Evolutionary conservation across 2,888 invertebrate genomes (phyloP).

Genomic region (Nomada fucata): DNA sequence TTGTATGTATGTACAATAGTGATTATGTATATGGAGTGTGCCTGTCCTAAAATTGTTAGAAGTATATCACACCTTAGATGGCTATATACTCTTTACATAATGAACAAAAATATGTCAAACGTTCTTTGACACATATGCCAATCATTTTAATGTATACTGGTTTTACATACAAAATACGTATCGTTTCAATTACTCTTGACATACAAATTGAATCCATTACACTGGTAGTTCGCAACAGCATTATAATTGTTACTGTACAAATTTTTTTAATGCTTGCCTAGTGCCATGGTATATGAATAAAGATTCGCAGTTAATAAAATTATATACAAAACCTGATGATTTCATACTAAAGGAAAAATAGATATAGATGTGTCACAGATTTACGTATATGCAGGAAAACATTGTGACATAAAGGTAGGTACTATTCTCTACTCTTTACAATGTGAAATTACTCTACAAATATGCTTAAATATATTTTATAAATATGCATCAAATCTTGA

Average conservation of each 20-base stretch:
- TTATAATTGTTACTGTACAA: slow-evolving; percentile 64
- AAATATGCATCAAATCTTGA: slow-evolving; percentile 30
- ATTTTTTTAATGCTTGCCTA: slow-evolving; percentile 50
- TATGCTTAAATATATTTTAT: slow-evolving; percentile 41
- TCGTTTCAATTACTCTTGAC: slow-evolving; percentile 40
- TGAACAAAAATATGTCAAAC: slow-evolving; percentile 39
- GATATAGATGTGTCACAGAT: slow-evolving; percentile 29
- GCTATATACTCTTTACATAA: slow-evolving; percentile 41
- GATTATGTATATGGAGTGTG: slow-evolving; percentile 64
- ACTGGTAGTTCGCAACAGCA: slow-evolving; percentile 38
- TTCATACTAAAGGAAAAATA: slow-evolving; percentile 20
- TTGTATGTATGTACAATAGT: slow-evolving; percentile 64
- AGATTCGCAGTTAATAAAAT: slow-evolving; percentile 29
- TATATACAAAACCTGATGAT: slow-evolving; percentile 29
- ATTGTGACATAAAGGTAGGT: slow-evolving; percentile 31
- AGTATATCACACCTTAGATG: slow-evolving; percentile 49
- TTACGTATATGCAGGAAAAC: slow-evolving; percentile 49
- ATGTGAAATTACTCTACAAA: slow-evolving; percentile 38
- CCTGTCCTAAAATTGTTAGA: slow-evolving; percentile 44
- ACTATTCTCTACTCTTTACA: slow-evolving; percentile 9
- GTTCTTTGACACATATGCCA: slow-evolving; percentile 50
- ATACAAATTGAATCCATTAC: slow-evolving; percentile 40
- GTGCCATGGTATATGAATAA: slow-evolving; percentile 49
- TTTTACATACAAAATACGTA: slow-evolving; percentile 40
- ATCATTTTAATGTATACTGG: slow-evolving; percentile 46